phyloP scores from a whole-genome alignment of 2,888 invertebrate species.

The Pammene aurita region DNA sequence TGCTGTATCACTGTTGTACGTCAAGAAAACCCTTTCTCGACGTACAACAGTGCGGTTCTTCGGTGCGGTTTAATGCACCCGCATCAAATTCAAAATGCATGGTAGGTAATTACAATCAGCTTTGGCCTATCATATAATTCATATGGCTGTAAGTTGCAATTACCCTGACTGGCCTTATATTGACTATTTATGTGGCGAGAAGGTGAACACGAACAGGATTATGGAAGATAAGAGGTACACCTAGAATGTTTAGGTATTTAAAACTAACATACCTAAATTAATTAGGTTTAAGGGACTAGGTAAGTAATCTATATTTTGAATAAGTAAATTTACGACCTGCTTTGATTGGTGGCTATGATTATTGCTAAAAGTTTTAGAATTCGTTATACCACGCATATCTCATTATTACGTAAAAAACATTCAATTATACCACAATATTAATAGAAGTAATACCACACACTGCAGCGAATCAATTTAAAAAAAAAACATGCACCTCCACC shows the following conservation, averaged over 20 bases:
- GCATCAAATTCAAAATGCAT: background rate
- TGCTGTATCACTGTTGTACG: no score
- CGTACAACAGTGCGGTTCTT: no score
- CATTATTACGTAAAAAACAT: constrained; percentile 5
- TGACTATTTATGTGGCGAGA: background rate
- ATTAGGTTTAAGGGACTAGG: no score
- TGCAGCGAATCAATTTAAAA: background rate
- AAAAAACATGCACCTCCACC: constrained; percentile 57
- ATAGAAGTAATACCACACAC: constrained; percentile 36
- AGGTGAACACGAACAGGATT: constrained; percentile 23
- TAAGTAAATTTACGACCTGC: constrained; percentile 37
- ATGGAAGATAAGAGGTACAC: background rate
- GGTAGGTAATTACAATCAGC: background rate
- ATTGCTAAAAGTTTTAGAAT: no score
- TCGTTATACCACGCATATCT: no score
- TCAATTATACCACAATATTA: constrained; percentile 15
- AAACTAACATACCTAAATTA: background rate
- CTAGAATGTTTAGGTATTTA: background rate
- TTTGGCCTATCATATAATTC: no score
- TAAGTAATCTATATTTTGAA: constrained; percentile 49
- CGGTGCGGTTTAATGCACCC: no score
- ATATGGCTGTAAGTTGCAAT: no score
- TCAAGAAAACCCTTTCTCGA: no score
- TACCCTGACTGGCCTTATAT: background rate
- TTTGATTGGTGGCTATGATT: no score